Conservation (phyloP, 2,797 vertebrate species). For the Perodicticus potto region DNA sequence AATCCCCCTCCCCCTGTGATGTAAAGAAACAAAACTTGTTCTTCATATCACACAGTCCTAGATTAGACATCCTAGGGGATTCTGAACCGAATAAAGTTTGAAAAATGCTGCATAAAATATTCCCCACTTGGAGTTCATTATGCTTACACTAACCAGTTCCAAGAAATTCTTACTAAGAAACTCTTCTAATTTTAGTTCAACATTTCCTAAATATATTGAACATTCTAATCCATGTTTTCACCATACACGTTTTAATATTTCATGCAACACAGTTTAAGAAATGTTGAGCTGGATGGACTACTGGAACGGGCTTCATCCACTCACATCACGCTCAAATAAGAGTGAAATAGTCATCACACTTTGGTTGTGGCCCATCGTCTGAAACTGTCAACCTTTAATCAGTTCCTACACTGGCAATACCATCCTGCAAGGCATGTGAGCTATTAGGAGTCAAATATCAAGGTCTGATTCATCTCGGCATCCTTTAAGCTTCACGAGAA, state of each 20-base stretch:
- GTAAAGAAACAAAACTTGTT: neutral
- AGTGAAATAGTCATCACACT: neutral
- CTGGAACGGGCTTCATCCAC: neutral
- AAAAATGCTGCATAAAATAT: neutral
- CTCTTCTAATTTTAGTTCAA: constrained; percentile 23
- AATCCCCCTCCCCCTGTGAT: neutral
- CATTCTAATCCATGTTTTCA: neutral
- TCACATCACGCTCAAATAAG: neutral
- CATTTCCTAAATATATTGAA: neutral
- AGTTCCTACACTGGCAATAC: constrained; percentile 57
- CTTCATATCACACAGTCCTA: neutral
- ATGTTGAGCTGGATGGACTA: neutral
- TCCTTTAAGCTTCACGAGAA: constrained; percentile 72
- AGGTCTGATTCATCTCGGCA: constrained; percentile 74
- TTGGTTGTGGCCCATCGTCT: neutral
- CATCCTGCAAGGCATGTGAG: constrained; percentile 67
- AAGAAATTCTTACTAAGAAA: constrained; percentile 40
- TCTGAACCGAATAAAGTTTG: neutral
- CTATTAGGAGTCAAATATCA: constrained; percentile 71
- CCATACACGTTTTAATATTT: neutral
- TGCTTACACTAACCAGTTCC: neutral
- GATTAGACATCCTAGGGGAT: neutral
- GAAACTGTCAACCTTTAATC: neutral
- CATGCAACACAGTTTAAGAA: neutral
- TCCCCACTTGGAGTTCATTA: neutral